phyloP scores from a whole-genome alignment of 2,113 vertebrate species.

The Tonatia bakeri region DNA sequence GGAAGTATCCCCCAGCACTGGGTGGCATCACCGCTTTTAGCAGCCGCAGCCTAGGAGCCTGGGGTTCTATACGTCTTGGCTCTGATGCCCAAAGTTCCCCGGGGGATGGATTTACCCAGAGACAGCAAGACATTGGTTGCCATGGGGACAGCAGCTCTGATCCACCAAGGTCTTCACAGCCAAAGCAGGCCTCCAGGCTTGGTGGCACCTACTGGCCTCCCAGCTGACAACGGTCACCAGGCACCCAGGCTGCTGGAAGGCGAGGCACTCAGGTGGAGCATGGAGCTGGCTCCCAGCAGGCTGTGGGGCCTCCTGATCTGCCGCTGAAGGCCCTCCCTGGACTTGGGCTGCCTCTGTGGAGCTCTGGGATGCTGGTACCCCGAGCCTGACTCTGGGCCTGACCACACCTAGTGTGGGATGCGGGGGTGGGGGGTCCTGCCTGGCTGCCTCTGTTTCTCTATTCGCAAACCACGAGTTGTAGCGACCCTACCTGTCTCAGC shows the following conservation, averaged over 20 bases:
- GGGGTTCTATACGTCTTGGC: background rate
- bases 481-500: rapidly evolving
- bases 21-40: background rate
- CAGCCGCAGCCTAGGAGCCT: background rate
- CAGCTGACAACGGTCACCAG: background rate
- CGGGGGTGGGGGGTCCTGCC: no score
- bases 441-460: background rate
- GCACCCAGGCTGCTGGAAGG: background rate
- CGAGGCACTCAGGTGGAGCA: rapidly evolving
- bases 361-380: background rate
- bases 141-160: constrained; percentile 75
- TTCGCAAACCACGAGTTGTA: background rate
- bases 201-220: background rate
- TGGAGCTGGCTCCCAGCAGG: background rate
- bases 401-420: background rate
- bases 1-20: no score
- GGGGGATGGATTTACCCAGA: constrained; percentile 63
- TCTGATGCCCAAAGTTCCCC: constrained; percentile 28
- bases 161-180: constrained; percentile 60
- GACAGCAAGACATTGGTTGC: constrained; percentile 68
- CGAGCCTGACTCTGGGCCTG: background rate
- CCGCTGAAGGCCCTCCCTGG: rapidly evolving
- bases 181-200: constrained; percentile 30
- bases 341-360: background rate
- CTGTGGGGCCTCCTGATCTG: background rate